Evolutionary conservation across 2,113 vertebrate genomes (phyloP).

Genomic region (Urocitellus parryii): DNA sequence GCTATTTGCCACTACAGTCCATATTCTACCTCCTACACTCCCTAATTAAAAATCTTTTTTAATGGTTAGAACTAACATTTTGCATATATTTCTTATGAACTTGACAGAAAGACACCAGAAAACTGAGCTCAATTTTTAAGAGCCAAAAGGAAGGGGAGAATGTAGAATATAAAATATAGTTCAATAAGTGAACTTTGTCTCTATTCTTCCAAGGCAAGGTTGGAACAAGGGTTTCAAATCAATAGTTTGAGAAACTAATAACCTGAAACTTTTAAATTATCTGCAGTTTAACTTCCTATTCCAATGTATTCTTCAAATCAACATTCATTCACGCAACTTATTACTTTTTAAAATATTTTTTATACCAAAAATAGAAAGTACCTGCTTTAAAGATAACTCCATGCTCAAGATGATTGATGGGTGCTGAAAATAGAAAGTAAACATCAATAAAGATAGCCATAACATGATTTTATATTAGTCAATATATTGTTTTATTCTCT

Average conservation of each 20-base stretch:
- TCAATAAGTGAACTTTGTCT: conserved; percentile 16
- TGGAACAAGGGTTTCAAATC: not conserved
- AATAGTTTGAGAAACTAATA: conserved; percentile 22
- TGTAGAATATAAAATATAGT: not conserved
- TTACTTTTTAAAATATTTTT: conserved; percentile 9
- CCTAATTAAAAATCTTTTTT: conserved; percentile 19
- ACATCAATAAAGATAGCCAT: conserved; percentile 47
- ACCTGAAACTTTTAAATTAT: not conserved
- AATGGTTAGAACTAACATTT: not conserved
- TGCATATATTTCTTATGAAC: not conserved
- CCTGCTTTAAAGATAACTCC: conserved; percentile 97
- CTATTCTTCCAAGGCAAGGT: not conserved
- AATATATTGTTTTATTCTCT: not conserved
- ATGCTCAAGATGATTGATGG: conserved; percentile 92
- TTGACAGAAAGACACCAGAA: conserved; percentile 26
- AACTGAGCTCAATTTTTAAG: conserved; percentile 36
- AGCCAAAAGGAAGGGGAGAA: not conserved
- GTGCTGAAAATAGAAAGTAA: conserved; percentile 85
- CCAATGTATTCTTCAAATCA: conserved; percentile 24
- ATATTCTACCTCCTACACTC: not conserved
- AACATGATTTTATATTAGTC: not conserved
- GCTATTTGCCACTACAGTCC: not conserved
- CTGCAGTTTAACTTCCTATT: conserved; percentile 16
- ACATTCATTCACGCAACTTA: not conserved
- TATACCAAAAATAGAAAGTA: conserved; percentile 80